Conservation (phyloP, 2,888 invertebrate species). For the Macrophya alboannulata region DNA sequence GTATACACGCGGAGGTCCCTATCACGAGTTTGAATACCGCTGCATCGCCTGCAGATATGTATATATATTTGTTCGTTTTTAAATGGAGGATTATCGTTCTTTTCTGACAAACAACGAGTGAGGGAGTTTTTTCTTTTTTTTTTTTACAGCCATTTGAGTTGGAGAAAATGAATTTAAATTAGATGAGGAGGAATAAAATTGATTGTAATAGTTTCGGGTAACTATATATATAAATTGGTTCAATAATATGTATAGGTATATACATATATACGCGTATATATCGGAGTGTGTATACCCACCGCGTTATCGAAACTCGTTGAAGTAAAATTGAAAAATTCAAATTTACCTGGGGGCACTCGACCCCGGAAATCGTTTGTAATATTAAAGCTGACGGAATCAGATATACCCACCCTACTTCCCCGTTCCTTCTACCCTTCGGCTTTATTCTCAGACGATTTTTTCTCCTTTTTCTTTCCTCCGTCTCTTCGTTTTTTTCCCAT, state of each 20-base stretch:
- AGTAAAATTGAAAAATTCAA: conserved; percentile 37
- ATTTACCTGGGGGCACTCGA: conserved; percentile 20
- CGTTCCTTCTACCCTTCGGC: not conserved
- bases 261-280: not conserved
- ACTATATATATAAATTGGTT: not conserved
- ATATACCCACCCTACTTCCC: conserved; percentile 1
- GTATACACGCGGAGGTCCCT: not conserved
- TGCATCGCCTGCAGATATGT: not conserved
- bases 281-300: not conserved
- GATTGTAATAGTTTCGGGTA: not conserved
- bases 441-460: conserved; percentile 13
- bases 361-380: conserved; percentile 28
- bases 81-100: not conserved
- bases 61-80: not conserved
- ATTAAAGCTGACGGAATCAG: conserved; percentile 44
- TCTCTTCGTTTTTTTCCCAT: not conserved
- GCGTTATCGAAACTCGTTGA: conserved; percentile 33
- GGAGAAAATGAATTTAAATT: not conserved
- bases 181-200: not conserved
- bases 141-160: not conserved
- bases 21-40: not conserved
- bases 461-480: not conserved
- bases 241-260: not conserved
- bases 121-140: not conserved
- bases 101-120: not conserved